A percentile compares a stretch with the other conserved stretches of the same genome.
These are phyloP conservation scores for Cryptophagus acutangulus DNA, from an alignment of 2,888 invertebrate genomes.

Conservation along the genomic window DNA sequence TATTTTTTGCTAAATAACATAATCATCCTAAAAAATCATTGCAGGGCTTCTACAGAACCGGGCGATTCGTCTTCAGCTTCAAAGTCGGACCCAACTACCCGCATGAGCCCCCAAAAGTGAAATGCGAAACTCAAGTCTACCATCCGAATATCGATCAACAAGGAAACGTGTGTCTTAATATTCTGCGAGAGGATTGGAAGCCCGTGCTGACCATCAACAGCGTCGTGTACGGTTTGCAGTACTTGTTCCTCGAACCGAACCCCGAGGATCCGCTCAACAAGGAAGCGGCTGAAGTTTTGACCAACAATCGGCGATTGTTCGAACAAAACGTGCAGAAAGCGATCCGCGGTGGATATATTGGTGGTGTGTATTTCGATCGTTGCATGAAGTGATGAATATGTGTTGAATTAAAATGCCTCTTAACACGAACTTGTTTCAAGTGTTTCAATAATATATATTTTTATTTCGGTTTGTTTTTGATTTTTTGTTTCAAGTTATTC, in stretches of 20 bases:
- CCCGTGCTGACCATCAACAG: conserved; percentile 96
- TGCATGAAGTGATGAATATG: conserved; percentile 81
- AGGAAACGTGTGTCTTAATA: conserved; percentile 96
- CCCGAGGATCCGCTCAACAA: conserved; percentile 98
- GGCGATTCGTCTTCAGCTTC: conserved; percentile 94
- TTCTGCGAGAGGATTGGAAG: conserved; percentile 98
- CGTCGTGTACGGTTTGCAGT: conserved; percentile 95
- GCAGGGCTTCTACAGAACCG: conserved; percentile 88
- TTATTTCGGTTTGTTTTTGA: too few relatives aligned
- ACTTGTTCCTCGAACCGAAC: conserved; percentile 96
- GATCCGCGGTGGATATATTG: conserved; percentile 94
- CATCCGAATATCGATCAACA: conserved; percentile 98
- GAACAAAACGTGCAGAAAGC: conserved; percentile 95
- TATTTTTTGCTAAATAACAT: not conserved
- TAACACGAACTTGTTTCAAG: too few relatives aligned
- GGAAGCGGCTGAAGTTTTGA: conserved; percentile 95
- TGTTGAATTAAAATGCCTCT: too few relatives aligned
- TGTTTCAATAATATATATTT: too few relatives aligned
- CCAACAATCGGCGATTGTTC: conserved; percentile 87
- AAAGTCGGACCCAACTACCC: conserved; percentile 97
- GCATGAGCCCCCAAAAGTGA: conserved; percentile 97
- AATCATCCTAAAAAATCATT: conserved; percentile 6
- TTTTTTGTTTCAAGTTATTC: too few relatives aligned
- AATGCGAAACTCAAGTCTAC: conserved; percentile 95
- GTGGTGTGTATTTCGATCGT: conserved; percentile 89